A percentile compares a stretch with the other conserved stretches of the same genome.
Evolutionary conservation across 2,888 invertebrate genomes (phyloP).

Genomic region (Ditula angustiorana): DNA sequence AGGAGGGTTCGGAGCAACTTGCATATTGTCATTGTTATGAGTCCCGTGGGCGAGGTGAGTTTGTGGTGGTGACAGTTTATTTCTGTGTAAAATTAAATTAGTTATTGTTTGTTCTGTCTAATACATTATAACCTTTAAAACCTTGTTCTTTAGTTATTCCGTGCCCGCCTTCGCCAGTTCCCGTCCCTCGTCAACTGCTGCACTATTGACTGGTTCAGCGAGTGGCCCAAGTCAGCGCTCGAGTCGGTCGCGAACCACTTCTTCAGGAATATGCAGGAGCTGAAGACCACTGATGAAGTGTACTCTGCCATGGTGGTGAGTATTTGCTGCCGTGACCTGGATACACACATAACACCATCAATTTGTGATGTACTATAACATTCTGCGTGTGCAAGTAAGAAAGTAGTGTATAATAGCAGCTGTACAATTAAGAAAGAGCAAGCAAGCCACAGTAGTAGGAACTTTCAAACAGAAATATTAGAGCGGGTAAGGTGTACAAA

Average conservation of each 20-base stretch:
- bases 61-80: background rate
- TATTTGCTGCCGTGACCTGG: constrained; percentile 21
- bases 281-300: constrained; percentile 86
- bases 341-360: no score
- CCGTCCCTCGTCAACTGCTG: constrained; percentile 96
- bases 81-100: background rate
- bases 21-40: constrained; percentile 91
- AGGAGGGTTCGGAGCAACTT: constrained; percentile 92
- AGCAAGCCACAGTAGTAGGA: no score
- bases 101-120: no score
- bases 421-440: no score
- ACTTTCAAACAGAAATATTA: no score
- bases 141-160: constrained; percentile 81
- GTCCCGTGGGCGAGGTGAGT: constrained; percentile 91
- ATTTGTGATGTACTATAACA: no score
- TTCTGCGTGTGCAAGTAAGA: no score
- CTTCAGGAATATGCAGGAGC: constrained; percentile 87
- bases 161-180: constrained; percentile 93
- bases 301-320: constrained; percentile 89
- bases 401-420: no score
- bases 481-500: no score
- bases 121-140: no score
- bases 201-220: constrained; percentile 97
- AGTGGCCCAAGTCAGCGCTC: constrained; percentile 94
- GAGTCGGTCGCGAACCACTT: constrained; percentile 93